These are phyloP conservation scores for Echiichthys vipera DNA, from an alignment of 2,797 vertebrate species.

Conservation along the genomic window DNA sequence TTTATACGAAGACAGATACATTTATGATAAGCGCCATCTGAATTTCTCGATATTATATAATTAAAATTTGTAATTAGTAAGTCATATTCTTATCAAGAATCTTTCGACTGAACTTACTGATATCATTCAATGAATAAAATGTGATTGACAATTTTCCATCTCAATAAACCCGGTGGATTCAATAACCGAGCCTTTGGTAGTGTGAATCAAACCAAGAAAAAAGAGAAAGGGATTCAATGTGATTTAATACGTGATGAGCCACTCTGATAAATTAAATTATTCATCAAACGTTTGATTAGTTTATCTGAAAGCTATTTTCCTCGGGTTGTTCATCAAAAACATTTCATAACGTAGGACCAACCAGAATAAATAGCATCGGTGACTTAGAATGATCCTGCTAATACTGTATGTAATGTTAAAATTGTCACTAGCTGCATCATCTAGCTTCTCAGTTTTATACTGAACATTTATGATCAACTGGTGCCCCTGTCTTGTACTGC, in stretches of 20 bases:
- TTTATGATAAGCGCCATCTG: not conserved
- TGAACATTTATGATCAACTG: not conserved
- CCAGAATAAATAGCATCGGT: slow-evolving; percentile 3
- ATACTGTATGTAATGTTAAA: slow-evolving; percentile 29
- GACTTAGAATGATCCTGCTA: slow-evolving; percentile 1
- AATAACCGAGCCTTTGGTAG: not conserved
- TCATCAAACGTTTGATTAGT: slow-evolving; percentile 26
- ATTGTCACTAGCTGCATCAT: slow-evolving; percentile 6
- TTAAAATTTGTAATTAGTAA: slow-evolving; percentile 3
- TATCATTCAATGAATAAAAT: slow-evolving; percentile 2
- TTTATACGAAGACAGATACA: not conserved
- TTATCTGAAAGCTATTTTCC: slow-evolving; percentile 34
- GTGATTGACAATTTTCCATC: slow-evolving; percentile 24
- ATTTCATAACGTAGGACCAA: not conserved
- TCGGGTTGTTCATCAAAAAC: not conserved
- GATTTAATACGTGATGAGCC: slow-evolving; percentile 23
- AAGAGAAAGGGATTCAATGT: not conserved
- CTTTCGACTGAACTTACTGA: slow-evolving; percentile 5
- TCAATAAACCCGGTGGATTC: slow-evolving; percentile 13
- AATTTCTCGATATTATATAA: not conserved
- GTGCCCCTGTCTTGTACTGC: no score
- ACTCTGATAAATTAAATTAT: slow-evolving; percentile 28
- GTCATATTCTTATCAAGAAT: slow-evolving; percentile 12
- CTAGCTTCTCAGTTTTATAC: not conserved
- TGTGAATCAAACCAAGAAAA: slow-evolving; percentile 5